phyloP scores from a whole-genome alignment of 2,888 invertebrate genomes.

The Zygothrica quintamaculata region DNA sequence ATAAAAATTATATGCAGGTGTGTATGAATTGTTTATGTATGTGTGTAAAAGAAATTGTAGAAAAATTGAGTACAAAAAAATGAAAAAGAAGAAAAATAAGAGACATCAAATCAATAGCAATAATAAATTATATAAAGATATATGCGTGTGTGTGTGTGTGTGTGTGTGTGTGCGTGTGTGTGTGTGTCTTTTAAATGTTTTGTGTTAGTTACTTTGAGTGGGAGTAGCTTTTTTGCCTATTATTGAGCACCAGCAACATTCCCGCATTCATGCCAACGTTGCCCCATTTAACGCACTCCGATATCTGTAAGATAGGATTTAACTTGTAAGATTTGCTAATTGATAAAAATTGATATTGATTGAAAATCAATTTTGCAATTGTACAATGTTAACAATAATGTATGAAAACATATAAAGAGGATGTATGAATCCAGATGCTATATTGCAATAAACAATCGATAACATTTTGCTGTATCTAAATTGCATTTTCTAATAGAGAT shows the following conservation, averaged over 20 bases:
- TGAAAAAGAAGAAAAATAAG: no score
- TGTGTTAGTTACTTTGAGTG: slow-evolving; percentile 62
- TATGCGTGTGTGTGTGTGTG: slow-evolving; percentile 18
- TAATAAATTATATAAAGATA: neutral
- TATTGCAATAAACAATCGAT: no score
- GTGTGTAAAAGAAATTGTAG: slow-evolving; percentile 2
- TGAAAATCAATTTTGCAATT: no score
- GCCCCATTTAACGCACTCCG: slow-evolving; percentile 90
- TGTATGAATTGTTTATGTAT: slow-evolving; percentile 20
- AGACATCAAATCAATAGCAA: no score
- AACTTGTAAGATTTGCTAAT: slow-evolving; percentile 71
- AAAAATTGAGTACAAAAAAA: no score
- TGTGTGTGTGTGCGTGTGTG: slow-evolving; percentile 17
- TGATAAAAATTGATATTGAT: no score
- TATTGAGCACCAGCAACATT: slow-evolving; percentile 87
- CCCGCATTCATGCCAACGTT: slow-evolving; percentile 89
- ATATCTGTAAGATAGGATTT: slow-evolving; percentile 87
- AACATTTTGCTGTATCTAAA: no score
- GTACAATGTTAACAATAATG: no score
- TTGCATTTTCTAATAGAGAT: no score
- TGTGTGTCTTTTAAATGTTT: slow-evolving; percentile 10
- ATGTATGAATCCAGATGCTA: no score
- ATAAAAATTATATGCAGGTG: slow-evolving; percentile 23
- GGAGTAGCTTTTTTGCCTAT: slow-evolving; percentile 75
- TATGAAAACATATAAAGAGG: no score